Percentiles rank a stretch among this genome's conserved stretches.
Evolutionary conservation across 2,113 vertebrate species (phyloP).

Genomic region (Chroicocephalus ridibundus): DNA sequence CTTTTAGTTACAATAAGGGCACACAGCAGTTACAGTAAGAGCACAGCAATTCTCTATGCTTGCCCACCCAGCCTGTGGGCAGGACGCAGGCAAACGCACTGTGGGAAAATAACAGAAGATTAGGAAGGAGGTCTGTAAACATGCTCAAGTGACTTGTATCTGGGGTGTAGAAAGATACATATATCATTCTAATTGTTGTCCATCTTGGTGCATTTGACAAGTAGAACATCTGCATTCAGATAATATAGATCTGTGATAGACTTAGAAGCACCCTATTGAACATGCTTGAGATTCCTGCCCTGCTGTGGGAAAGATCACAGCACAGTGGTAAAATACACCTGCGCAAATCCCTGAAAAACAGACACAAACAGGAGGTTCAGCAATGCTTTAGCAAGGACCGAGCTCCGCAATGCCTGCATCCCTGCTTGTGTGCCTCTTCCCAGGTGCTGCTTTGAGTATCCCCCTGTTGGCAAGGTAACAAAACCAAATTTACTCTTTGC

Average conservation of each 20-base stretch:
- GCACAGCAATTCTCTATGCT: not conserved
- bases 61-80: not conserved
- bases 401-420: not conserved
- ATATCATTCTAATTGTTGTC: not conserved
- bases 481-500: not conserved
- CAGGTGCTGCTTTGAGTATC: not conserved
- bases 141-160: not conserved
- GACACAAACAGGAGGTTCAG: not conserved
- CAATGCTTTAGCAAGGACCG: not conserved
- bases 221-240: not conserved
- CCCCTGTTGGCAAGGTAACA: not conserved
- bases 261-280: not conserved
- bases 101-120: not conserved
- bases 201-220: not conserved
- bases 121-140: fast-evolving
- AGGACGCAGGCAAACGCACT: not conserved
- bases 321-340: not conserved
- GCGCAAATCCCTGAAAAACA: not conserved
- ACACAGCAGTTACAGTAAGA: not conserved
- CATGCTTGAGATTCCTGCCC: not conserved
- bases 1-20: not conserved
- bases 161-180: not conserved
- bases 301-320: not conserved
- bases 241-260: not conserved
- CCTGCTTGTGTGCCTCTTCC: not conserved